Base-by-base conservation (phyloP, 2,113 vertebrate genomes). In the Hyla sarda region DNA sequence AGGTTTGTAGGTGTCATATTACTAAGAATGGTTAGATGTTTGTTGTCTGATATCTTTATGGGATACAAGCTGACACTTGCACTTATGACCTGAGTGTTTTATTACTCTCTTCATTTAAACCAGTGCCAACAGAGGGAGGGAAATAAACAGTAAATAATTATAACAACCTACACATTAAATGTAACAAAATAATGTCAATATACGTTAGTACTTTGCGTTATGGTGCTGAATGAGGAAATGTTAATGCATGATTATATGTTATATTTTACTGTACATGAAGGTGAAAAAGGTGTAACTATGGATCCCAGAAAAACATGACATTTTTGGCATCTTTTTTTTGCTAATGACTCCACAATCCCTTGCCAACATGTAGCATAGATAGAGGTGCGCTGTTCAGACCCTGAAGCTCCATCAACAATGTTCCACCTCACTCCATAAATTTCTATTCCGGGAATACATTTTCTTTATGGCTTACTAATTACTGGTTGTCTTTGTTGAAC, bases 401-500 rank as follows among this genome's bases (percentile, higher is more conserved):
- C 78, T 28, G 56, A 41, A 81, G 78, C 78, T 41, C 41, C 11
- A 13, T 80, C 54, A 60, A 25, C 74, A 60, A 60, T 54, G 77
- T 62, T 41, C 78, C 58, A 62, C 78, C 78, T 62, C 56, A 47
- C n/a, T 65, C 34, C 34, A 81, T 81, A 62, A 81, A 81, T 19
- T 45, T 62, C 32, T 65, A 5, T 81, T 62, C 78, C 34, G 37
- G 65, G 78, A 81, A 81, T 54, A 54, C 30, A 34, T 81, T 62
- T 37, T 17, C 78, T 81, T 81, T 81, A 81, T 62, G 58, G 58
- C 78, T 81, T 47, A 12, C 56, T 81, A 81, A 81, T 81, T 81
- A 65, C 78, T 81, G 78, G 78, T 81, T 81, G 78, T 81, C 56
- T 81, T 81, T 80, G 77, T 60, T 80, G 54, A 81, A 45, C 58